phyloP scores from a whole-genome alignment of 2,797 vertebrate species.

The Cyclopterus lumpus region DNA sequence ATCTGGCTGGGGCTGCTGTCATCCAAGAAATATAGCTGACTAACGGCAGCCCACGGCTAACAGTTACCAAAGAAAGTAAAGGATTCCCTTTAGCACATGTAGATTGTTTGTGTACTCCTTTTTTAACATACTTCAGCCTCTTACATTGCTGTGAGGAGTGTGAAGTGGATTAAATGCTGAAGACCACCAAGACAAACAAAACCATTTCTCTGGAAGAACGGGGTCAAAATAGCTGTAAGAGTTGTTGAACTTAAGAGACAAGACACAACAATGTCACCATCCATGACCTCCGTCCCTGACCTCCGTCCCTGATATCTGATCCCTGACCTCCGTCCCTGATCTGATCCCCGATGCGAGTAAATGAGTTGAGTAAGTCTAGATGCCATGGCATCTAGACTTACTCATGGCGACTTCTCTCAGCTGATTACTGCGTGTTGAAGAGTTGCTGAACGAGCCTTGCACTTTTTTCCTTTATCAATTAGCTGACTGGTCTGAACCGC shows the following conservation, averaged over 20 bases:
- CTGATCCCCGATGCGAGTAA: not conserved
- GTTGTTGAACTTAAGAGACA: not conserved
- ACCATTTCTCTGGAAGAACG: not conserved
- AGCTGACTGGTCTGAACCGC: conserved; percentile 72
- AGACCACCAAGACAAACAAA: not conserved
- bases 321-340: too few relatives aligned
- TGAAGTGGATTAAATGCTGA: not conserved
- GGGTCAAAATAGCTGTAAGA: not conserved
- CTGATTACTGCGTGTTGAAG: conserved; percentile 17
- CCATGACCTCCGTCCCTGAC: too few relatives aligned
- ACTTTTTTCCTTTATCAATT: conserved; percentile 53
- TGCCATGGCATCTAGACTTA: not conserved
- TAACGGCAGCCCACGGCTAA: not conserved
- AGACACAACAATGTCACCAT: not conserved
- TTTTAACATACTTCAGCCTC: not conserved
- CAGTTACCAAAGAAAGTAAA: not conserved
- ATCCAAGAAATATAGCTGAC: too few relatives aligned
- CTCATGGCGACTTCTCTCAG: not conserved
- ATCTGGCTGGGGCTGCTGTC: not conserved
- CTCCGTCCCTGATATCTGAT: too few relatives aligned
- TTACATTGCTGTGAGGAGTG: not conserved
- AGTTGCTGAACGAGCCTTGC: conserved; percentile 46
- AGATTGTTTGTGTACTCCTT: not conserved
- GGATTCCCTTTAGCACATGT: not conserved
- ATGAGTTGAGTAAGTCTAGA: conserved; percentile 1